phyloP scores from a whole-genome alignment of 2,797 vertebrate species.

The Aphelocoma californica region DNA sequence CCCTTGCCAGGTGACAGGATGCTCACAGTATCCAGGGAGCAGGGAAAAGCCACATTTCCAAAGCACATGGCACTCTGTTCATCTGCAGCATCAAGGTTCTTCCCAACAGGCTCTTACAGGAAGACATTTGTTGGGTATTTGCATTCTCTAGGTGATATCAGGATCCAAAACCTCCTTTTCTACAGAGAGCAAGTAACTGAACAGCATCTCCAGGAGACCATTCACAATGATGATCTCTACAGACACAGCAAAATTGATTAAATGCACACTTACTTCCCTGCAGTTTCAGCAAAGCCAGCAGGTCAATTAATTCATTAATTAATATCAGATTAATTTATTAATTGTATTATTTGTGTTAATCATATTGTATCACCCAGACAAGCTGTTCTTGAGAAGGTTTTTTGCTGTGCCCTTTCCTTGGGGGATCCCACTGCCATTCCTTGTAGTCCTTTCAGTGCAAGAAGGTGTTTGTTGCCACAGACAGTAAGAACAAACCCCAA shows the following conservation, averaged over 20 bases:
- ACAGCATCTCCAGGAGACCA: not conserved
- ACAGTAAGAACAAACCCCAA: not conserved
- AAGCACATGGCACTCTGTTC: not conserved
- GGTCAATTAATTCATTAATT: not conserved
- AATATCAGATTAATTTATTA: too few species aligned
- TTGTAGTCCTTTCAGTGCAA: rapidly evolving
- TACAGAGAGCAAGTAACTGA: not conserved
- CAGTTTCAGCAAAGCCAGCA: constrained; percentile 42
- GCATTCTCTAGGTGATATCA: not conserved
- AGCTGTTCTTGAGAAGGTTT: not conserved
- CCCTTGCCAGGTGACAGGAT: not conserved
- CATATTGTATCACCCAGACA: not conserved
- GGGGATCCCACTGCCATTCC: not conserved
- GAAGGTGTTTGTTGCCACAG: not conserved
- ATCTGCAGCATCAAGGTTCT: not conserved
- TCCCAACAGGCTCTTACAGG: not conserved
- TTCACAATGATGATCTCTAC: constrained; percentile 4
- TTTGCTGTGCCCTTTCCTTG: not conserved
- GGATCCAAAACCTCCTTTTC: not conserved
- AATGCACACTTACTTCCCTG: constrained; percentile 35
- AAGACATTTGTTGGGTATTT: not conserved
- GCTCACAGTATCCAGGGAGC: not conserved
- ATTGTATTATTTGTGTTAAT: too few species aligned
- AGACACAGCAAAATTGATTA: constrained; percentile 43
- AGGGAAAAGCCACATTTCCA: not conserved